Evolutionary conservation across 1,140 invertebrate genomes (phyloP).

Genomic region (Rhizoglyphus robini): DNA sequence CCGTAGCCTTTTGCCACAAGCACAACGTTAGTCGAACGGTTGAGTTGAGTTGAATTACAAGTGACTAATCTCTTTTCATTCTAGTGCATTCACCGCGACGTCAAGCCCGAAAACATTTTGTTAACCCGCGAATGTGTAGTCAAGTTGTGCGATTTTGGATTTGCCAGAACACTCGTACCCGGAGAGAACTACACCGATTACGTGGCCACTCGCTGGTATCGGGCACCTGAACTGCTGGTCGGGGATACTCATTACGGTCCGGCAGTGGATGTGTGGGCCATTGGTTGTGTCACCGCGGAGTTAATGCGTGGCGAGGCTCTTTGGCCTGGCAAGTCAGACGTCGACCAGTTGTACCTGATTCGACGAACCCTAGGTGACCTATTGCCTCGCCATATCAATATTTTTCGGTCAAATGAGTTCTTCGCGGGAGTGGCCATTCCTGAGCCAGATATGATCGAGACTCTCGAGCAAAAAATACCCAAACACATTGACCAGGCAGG

Average conservation of each 20-base stretch:
- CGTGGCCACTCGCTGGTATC: slow-evolving; percentile 96
- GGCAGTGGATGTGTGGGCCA: slow-evolving; percentile 94
- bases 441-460: slow-evolving; percentile 51
- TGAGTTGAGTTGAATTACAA: slow-evolving; percentile 1
- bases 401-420: slow-evolving; percentile 89
- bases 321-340: slow-evolving; percentile 95
- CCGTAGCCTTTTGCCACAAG: slow-evolving; percentile 87
- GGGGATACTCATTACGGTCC: slow-evolving; percentile 94
- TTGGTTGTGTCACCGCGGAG: slow-evolving; percentile 89
- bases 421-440: slow-evolving; percentile 73
- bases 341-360: slow-evolving; percentile 94
- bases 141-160: slow-evolving; percentile 83
- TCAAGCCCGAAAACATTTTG: slow-evolving; percentile 97
- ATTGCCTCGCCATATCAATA: slow-evolving; percentile 79
- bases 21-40: slow-evolving; percentile 47
- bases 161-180: slow-evolving; percentile 84
- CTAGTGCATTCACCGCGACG: slow-evolving; percentile 82
- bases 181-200: slow-evolving; percentile 99
- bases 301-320: slow-evolving; percentile 83
- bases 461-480: slow-evolving; percentile 68
- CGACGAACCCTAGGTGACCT: slow-evolving; percentile 67
- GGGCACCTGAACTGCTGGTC: slow-evolving; percentile 87
- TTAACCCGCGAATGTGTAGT: slow-evolving; percentile 85
- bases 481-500: slow-evolving; percentile 49
- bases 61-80: slow-evolving; percentile 5